A percentile compares a stretch with the other conserved stretches of the same genome.
phyloP scores from a whole-genome alignment of 2,113 vertebrate species.

The Hemicordylus capensis region DNA sequence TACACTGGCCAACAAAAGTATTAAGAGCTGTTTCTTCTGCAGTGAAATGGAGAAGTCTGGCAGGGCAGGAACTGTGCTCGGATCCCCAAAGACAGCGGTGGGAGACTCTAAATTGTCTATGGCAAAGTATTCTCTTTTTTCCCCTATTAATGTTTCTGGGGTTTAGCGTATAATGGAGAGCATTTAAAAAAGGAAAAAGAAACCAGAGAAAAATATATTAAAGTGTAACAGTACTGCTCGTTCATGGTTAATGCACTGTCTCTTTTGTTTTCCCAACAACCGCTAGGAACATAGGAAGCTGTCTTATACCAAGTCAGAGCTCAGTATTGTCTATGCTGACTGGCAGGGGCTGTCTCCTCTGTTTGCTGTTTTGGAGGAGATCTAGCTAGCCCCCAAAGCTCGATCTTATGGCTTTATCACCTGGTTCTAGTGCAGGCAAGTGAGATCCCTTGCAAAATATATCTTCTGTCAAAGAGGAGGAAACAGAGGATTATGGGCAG shows the following conservation, averaged over 20 bases:
- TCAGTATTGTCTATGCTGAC: too few relatives aligned
- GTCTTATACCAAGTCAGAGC: too few relatives aligned
- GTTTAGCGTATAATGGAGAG: background rate
- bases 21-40: slow-evolving; percentile 8
- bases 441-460: background rate
- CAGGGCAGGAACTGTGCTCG: too few relatives aligned
- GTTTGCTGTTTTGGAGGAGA: too few relatives aligned
- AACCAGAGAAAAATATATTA: background rate
- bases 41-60: background rate
- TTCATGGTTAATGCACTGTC: background rate
- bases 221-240: background rate
- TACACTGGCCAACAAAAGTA: slow-evolving; percentile 25
- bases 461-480: background rate
- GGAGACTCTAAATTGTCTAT: background rate
- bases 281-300: too few relatives aligned
- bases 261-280: too few relatives aligned
- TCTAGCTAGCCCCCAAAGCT: too few relatives aligned
- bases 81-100: slow-evolving; percentile 1
- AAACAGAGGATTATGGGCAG: background rate
- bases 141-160: background rate
- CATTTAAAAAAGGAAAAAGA: background rate
- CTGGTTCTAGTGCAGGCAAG: background rate
- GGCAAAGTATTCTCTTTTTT: background rate
- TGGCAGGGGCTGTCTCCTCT: too few relatives aligned
- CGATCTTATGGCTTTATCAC: background rate